Evolutionary conservation across 1,140 invertebrate genomes (phyloP).

Genomic region (Nephotettix cincticeps): DNA sequence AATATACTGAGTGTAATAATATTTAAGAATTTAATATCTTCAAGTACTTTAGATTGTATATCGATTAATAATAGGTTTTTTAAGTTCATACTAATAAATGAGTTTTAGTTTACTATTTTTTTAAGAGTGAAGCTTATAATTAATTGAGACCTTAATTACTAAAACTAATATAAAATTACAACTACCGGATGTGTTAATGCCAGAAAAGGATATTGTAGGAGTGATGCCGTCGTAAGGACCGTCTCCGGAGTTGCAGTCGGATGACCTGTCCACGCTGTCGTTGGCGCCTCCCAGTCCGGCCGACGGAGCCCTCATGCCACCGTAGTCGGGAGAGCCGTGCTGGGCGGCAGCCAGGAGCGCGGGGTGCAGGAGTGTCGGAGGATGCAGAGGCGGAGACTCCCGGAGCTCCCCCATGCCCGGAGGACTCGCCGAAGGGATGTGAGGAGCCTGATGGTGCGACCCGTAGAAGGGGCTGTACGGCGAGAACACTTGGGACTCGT

Average conservation of each 20-base stretch:
- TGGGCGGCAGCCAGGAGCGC: constrained; percentile 72
- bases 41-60: too few species aligned
- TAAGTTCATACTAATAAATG: too few species aligned
- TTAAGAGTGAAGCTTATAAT: too few species aligned
- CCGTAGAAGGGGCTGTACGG: constrained; percentile 84
- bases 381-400: constrained; percentile 43
- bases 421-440: constrained; percentile 41
- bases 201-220: constrained; percentile 91
- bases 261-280: constrained; percentile 77
- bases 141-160: neutral
- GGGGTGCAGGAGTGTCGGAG: constrained; percentile 55
- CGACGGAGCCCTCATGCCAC: constrained; percentile 57
- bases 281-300: constrained; percentile 33
- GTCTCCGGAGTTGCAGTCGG: constrained; percentile 85
- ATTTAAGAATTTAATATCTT: too few species aligned
- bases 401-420: constrained; percentile 39
- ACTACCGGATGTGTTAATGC: constrained; percentile 9
- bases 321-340: constrained; percentile 71
- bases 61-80: too few species aligned
- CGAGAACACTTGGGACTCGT: constrained; percentile 92
- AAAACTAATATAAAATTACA: neutral
- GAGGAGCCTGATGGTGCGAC: constrained; percentile 44
- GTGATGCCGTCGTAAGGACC: constrained; percentile 86
- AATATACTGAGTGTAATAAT: too few species aligned
- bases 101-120: too few species aligned